Evolutionary conservation across 2,888 invertebrate genomes (phyloP).

Genomic region (Acanthosepion pharaonis): DNA sequence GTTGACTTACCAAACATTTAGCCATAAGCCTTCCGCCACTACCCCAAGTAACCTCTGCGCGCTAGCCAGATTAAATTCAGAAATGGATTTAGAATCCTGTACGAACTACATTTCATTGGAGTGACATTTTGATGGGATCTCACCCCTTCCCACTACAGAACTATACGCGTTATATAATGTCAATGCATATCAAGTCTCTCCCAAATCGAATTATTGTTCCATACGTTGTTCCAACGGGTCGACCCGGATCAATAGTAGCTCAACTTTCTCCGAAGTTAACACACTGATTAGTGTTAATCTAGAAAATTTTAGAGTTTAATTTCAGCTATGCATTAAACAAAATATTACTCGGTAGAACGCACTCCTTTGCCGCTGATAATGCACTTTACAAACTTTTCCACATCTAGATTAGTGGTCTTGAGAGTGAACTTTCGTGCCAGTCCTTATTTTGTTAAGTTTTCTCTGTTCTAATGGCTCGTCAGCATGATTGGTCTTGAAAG

Average conservation of each 20-base stretch:
- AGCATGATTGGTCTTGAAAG: neutral
- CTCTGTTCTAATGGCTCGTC: neutral
- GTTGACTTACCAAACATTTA: neutral
- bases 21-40: neutral
- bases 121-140: slow-evolving; percentile 6
- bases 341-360: neutral
- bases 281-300: neutral
- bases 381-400: neutral
- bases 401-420: neutral
- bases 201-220: neutral
- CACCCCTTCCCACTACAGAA: neutral
- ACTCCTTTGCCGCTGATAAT: neutral
- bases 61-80: neutral
- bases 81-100: slow-evolving; percentile 9
- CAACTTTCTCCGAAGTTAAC: neutral
- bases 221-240: neutral
- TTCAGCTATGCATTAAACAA: neutral
- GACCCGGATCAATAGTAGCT: neutral
- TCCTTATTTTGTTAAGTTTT: neutral
- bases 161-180: neutral
- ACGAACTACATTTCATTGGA: neutral
- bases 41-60: neutral
- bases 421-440: neutral
- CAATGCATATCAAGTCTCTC: neutral
- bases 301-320: neutral